phyloP scores from a whole-genome alignment of 2,888 invertebrate genomes.

The Phania funesta region DNA sequence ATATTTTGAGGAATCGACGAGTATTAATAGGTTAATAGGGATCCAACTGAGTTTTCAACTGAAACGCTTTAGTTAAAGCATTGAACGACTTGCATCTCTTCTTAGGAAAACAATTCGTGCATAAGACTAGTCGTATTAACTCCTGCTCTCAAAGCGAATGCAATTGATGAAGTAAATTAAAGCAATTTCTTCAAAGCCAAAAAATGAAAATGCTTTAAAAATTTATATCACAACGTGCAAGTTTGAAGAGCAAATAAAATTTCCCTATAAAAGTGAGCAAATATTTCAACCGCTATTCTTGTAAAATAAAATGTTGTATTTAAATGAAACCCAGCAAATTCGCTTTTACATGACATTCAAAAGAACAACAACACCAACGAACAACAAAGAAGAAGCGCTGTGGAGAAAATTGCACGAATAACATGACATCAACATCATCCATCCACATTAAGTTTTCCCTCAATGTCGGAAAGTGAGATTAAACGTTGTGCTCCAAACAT shows the following conservation, averaged over 20 bases:
- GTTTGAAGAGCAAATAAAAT: neutral
- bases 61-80: no score
- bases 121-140: neutral
- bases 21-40: no score
- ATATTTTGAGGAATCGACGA: no score
- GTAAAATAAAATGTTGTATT: conserved; percentile 29
- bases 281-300: conserved; percentile 6
- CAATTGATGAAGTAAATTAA: neutral
- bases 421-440: conserved; percentile 45
- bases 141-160: neutral
- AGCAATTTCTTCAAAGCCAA: neutral
- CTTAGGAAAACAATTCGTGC: no score
- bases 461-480: conserved; percentile 31
- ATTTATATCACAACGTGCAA: neutral
- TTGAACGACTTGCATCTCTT: no score
- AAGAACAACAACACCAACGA: neutral
- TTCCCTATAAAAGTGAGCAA: conserved; percentile 35
- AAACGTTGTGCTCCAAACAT: conserved; percentile 45
- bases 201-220: neutral
- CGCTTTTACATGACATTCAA: conserved; percentile 28
- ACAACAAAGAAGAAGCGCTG: conserved; percentile 1
- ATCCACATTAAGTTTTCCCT: neutral
- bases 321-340: conserved; percentile 22
- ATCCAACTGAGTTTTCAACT: no score
- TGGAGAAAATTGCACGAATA: conserved; percentile 34